Base-by-base conservation (phyloP, 2,797 vertebrate genomes). In the Muscicapa striata region DNA sequence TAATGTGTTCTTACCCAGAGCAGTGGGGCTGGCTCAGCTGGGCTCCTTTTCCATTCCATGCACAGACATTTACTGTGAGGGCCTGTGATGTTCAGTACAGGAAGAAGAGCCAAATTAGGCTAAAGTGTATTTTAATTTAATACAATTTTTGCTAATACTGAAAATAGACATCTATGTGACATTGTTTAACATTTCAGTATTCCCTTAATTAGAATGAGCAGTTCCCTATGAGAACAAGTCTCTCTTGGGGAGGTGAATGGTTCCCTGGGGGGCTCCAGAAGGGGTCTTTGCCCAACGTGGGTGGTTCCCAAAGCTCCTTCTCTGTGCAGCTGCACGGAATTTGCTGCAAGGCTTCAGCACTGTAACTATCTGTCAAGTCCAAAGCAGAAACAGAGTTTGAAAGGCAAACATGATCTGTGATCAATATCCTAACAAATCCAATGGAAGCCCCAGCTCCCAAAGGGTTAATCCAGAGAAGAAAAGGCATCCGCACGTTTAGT, bases 401-500 rank as follows among this genome's bases (percentile, higher is more conserved):
- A 97, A 98, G 94, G 96, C 97, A 97, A 97, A 97, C 97, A 93
- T 94, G 97, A 97, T 97, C 96, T 97, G 90, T 98, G 98, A 98
- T 98, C 97, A 98, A 98, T 98, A 98, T 95, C 97, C 98, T 97
- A 98, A 98, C 97, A 98, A 98, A 98, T 98, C 97, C 97, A 98
- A 97, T 97, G 97, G 98, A 98, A 98, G 97, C 96, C 96, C 93
- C 96, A 97, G 97, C 95, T 98, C 97, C 97, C 97, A 68, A 98
- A 98, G 98, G 98, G 98, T 98, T 98, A 98, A 99, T 98, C 97
- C 96, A 80, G 95, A 97, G 96, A 97, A 98, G 97, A 97, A 97
- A 98, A 98, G 96, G 97, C 97, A 98, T 98, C 97, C 96, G 30
- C 84, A 95, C 96, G 96, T 97, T 98, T 98, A 98, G 97, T 72